Percentiles rank a stretch among this genome's conserved stretches.
Conservation (phyloP, 2,888 invertebrate genomes). For the Oxyteleia sp. region DNA sequence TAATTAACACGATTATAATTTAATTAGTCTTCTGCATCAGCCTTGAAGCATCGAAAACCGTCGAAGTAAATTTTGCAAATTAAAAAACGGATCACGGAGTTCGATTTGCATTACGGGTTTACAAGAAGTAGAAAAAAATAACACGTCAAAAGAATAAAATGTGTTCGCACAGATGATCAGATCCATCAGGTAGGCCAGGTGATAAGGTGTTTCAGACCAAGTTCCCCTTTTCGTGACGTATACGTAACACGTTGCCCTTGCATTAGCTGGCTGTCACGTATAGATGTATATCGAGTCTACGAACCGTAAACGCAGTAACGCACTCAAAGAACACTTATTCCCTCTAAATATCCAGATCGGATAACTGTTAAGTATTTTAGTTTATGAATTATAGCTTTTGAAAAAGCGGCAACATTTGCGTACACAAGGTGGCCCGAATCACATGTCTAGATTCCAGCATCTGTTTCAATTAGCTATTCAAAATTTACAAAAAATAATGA, state of each 20-base stretch:
- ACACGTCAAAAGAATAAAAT: constrained; percentile 36
- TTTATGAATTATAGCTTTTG: constrained; percentile 43
- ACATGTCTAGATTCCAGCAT: constrained; percentile 2
- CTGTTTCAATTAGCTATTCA: constrained; percentile 38
- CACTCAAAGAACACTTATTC: constrained; percentile 74
- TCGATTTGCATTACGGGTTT: too few species aligned
- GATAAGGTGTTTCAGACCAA: constrained; percentile 78
- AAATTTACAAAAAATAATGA: too few species aligned
- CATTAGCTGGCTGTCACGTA: constrained; percentile 78
- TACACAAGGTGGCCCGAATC: constrained; percentile 12
- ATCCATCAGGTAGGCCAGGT: constrained; percentile 78
- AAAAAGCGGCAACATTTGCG: constrained; percentile 12
- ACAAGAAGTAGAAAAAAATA: neutral
- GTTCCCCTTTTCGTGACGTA: constrained; percentile 75
- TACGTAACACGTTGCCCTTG: constrained; percentile 76
- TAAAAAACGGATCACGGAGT: too few species aligned
- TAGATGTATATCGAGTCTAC: constrained; percentile 81
- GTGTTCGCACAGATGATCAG: constrained; percentile 46
- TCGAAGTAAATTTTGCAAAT: too few species aligned
- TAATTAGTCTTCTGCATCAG: too few species aligned
- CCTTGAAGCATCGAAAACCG: too few species aligned
- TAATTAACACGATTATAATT: too few species aligned
- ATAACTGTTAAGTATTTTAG: constrained; percentile 60
- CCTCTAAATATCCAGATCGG: constrained; percentile 54
- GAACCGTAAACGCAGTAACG: constrained; percentile 81